Conservation (phyloP, 2,113 vertebrate genomes). For the Phyllopteryx taeniolatus region DNA sequence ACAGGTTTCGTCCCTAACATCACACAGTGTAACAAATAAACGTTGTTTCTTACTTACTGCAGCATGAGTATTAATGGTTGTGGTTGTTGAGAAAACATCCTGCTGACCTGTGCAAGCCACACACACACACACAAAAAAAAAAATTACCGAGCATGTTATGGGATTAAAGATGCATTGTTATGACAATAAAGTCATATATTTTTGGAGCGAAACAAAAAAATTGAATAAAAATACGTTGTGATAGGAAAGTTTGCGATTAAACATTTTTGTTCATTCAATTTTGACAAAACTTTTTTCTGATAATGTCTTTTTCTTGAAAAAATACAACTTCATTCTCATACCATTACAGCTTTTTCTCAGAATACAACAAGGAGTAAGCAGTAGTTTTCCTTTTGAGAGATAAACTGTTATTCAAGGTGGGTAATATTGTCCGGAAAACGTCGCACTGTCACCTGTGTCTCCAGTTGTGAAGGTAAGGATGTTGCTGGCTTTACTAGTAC, state of each 20-base stretch:
- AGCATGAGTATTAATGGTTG: constrained; percentile 13
- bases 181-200: background rate
- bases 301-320: too few species aligned
- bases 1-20: too few species aligned
- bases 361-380: background rate
- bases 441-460: constrained; percentile 40
- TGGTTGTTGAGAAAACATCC: background rate
- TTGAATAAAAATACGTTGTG: background rate
- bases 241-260: background rate
- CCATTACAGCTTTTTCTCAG: too few species aligned
- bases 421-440: background rate
- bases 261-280: background rate
- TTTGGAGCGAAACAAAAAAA: background rate
- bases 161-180: background rate
- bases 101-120: constrained; percentile 22
- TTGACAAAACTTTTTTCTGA: too few species aligned
- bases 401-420: background rate
- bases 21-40: background rate
- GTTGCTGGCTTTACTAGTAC: constrained; percentile 56
- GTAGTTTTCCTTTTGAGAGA: background rate
- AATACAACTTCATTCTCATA: too few species aligned
- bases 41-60: constrained; percentile 36
- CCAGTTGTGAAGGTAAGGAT: constrained; percentile 55
- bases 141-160: background rate
- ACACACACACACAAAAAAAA: background rate